Conservation (phyloP, 2,797 vertebrate species). For the Enteromius radiatus region DNA sequence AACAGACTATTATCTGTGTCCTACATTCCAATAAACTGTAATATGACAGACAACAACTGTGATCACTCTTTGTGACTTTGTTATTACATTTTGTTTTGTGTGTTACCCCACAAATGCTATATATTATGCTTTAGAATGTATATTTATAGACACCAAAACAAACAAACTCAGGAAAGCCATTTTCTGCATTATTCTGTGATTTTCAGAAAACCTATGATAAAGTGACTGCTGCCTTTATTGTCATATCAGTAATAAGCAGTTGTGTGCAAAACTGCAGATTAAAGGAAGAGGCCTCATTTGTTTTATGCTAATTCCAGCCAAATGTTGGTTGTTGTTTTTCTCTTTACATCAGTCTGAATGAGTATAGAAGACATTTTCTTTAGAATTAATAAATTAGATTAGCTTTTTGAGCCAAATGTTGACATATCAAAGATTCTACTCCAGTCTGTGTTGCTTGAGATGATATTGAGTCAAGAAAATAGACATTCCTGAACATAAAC, state of each 20-base stretch:
- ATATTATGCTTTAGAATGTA: not conserved
- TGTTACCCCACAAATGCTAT: not conserved
- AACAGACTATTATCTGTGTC: not conserved
- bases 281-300: not conserved
- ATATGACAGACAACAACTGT: not conserved
- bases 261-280: conserved; percentile 1
- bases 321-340: not conserved
- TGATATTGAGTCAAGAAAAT: not conserved
- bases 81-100: not conserved
- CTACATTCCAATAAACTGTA: not conserved
- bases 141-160: not conserved
- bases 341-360: not conserved
- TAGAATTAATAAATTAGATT: not conserved
- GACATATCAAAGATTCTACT: not conserved
- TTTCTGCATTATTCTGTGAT: conserved; percentile 7
- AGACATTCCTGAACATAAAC: not conserved
- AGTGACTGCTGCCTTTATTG: conserved; percentile 3
- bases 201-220: conserved; percentile 12
- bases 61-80: not conserved
- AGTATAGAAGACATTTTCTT: not conserved
- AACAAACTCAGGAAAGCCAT: not conserved
- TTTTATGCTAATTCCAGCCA: conserved; percentile 2
- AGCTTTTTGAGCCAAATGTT: not conserved
- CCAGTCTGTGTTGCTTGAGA: conserved; percentile 5
- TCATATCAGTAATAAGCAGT: not conserved